Evolutionary conservation across 2,113 vertebrate genomes (phyloP).

Genomic region (Hippocampus abdominalis): DNA sequence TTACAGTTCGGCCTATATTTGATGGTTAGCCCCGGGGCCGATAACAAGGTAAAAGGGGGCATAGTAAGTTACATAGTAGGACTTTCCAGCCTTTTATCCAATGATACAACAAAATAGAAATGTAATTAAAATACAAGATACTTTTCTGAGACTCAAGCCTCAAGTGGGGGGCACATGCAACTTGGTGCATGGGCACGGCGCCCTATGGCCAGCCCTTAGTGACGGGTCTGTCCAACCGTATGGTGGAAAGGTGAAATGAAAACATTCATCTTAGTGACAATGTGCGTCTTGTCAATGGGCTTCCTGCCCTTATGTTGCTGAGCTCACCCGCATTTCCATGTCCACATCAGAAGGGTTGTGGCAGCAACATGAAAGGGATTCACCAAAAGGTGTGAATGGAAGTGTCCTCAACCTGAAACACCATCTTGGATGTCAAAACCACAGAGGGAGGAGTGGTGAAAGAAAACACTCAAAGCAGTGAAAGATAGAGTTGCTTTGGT

Average conservation of each 20-base stretch:
- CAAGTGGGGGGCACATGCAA: no score
- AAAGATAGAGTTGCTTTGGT: neutral
- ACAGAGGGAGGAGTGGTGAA: neutral
- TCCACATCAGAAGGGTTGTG: neutral
- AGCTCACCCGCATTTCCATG: neutral
- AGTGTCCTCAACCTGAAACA: neutral
- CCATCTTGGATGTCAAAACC: neutral
- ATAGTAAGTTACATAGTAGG: no score
- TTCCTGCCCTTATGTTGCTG: neutral
- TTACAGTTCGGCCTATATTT: no score
- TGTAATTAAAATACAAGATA: no score
- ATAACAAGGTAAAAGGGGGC: no score
- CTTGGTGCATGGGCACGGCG: no score
- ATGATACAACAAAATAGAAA: no score
- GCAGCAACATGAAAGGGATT: neutral
- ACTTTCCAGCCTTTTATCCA: no score
- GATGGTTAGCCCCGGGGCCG: no score
- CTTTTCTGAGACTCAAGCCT: no score
- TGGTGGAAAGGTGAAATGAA: neutral
- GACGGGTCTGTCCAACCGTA: neutral
- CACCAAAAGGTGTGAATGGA: neutral
- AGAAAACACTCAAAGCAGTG: slow-evolving; percentile 2
- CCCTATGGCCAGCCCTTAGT: no score
- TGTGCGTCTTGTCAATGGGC: neutral
- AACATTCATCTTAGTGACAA: neutral